Percentiles rank a stretch among this genome's conserved stretches.
phyloP scores from a whole-genome alignment of 2,888 invertebrate genomes.

The Trichogramma evanescens region DNA sequence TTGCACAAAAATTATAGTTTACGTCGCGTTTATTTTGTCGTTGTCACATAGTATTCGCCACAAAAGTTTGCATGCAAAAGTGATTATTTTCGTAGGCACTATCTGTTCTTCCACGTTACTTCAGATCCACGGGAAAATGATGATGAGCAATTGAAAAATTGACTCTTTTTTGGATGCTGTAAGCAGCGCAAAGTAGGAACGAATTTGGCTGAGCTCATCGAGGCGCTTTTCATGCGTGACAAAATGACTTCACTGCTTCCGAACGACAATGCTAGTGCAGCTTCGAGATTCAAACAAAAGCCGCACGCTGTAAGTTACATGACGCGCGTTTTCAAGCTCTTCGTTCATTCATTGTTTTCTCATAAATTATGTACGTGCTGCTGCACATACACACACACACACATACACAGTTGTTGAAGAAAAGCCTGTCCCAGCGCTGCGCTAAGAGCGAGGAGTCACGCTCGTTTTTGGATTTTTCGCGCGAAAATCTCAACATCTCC shows the following conservation, averaged over 20 bases:
- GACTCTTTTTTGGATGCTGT: no score
- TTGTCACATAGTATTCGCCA: no score
- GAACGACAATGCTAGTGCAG: constrained; percentile 25
- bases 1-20: no score
- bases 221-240: constrained; percentile 9
- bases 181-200: no score
- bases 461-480: constrained; percentile 39
- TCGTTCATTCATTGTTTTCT: not conserved
- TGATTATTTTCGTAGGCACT: no score
- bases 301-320: constrained; percentile 15
- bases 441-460: constrained; percentile 30
- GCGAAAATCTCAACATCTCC: constrained; percentile 40
- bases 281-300: constrained; percentile 29
- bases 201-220: not conserved
- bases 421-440: no score
- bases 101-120: no score
- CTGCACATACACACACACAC: not conserved
- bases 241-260: constrained; percentile 33
- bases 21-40: no score
- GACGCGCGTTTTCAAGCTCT: not conserved
- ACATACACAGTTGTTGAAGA: not conserved
- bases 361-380: not conserved
- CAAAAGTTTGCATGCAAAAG: no score
- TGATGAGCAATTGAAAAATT: no score
- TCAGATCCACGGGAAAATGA: no score